These are phyloP conservation scores for Brachionus rubens DNA, from an alignment of 1,140 invertebrate species.

Conservation along the genomic window DNA sequence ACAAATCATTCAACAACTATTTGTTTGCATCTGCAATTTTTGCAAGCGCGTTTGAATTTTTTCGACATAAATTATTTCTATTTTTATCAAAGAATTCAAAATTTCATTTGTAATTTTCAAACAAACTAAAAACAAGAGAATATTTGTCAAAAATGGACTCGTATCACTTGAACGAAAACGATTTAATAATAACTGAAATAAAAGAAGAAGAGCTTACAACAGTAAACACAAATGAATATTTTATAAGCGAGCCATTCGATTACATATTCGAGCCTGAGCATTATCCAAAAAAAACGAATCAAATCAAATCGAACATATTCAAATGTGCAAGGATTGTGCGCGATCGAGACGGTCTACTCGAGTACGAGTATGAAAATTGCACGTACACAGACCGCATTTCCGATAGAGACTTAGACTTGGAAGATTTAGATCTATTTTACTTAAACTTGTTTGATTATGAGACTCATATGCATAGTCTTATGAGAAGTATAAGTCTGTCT, in stretches of 20 bases:
- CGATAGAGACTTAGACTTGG: background rate
- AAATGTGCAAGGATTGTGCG: slow-evolving; percentile 1
- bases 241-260: slow-evolving; percentile 37
- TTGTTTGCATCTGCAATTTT: too few species aligned
- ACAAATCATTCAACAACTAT: too few species aligned
- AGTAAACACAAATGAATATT: slow-evolving; percentile 9
- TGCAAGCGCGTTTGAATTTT: too few species aligned
- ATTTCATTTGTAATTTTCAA: slow-evolving; percentile 2
- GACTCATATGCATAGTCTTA: slow-evolving; percentile 29
- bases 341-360: background rate
- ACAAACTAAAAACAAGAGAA: background rate
- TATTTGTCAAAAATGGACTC: background rate
- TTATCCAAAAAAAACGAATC: background rate
- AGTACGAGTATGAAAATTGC: slow-evolving; percentile 35
- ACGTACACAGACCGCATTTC: background rate
- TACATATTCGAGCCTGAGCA: slow-evolving; percentile 44
- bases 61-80: too few species aligned
- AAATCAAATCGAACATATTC: slow-evolving; percentile 14
- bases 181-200: slow-evolving; percentile 27
- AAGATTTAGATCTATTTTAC: slow-evolving; percentile 18
- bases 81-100: too few species aligned
- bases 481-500: slow-evolving; percentile 4
- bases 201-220: background rate
- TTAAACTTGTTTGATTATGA: slow-evolving; percentile 1
- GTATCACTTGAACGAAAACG: background rate